phyloP scores from a whole-genome alignment of 2,113 vertebrate species.

The Alouatta palliata region DNA sequence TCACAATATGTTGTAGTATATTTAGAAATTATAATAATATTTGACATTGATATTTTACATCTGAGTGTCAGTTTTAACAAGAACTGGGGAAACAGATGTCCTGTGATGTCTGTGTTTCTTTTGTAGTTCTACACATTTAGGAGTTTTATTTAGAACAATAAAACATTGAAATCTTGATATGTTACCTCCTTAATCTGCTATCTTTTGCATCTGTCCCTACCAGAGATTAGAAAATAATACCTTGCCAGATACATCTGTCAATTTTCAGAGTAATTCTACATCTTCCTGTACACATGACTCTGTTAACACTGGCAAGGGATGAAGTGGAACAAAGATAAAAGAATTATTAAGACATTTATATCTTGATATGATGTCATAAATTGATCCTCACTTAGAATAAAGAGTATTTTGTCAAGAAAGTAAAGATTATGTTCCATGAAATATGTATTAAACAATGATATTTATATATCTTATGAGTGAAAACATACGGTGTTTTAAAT shows the following conservation, averaged over 20 bases:
- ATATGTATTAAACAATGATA: background rate
- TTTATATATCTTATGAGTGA: background rate
- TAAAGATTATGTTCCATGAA: background rate
- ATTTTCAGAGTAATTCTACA: background rate
- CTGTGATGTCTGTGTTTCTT: constrained; percentile 70
- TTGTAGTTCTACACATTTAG: constrained; percentile 44
- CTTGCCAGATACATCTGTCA: background rate
- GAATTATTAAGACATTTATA: background rate
- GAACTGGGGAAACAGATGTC: constrained; percentile 70
- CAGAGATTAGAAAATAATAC: background rate
- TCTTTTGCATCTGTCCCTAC: background rate
- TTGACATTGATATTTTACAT: constrained; percentile 77
- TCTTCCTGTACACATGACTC: background rate
- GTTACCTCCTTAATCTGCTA: background rate
- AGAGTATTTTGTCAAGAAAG: background rate
- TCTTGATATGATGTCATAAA: background rate
- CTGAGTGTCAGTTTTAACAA: constrained; percentile 71
- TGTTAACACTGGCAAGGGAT: background rate
- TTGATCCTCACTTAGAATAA: background rate
- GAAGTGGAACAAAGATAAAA: background rate
- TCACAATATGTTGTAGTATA: constrained; percentile 68
- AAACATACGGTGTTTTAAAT: too few species aligned
- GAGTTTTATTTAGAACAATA: background rate
- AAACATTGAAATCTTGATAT: background rate
- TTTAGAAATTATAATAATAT: constrained; percentile 78